Evolutionary conservation across 2,888 invertebrate genomes (phyloP).

Genomic region (Tetranychus truncatus): DNA sequence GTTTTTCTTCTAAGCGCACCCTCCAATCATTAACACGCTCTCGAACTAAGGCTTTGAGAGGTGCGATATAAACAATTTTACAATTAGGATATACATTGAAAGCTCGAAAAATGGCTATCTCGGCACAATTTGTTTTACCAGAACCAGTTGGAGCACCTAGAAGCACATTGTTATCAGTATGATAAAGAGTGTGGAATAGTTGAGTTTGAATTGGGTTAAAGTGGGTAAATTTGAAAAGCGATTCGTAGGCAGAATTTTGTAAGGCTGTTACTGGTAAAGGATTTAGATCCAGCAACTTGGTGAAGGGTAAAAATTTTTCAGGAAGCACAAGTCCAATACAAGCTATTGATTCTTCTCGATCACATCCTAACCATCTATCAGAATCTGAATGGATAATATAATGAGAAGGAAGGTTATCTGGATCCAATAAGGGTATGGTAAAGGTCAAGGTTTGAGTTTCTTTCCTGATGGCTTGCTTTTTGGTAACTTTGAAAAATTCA

Average conservation of each 20-base stretch:
- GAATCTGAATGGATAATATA: constrained; percentile 72
- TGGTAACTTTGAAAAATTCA: constrained; percentile 67
- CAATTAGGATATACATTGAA: constrained; percentile 55
- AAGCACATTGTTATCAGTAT: constrained; percentile 78
- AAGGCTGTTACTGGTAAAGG: constrained; percentile 71
- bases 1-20: constrained; percentile 48
- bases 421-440: constrained; percentile 73
- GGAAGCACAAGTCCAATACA: constrained; percentile 30
- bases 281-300: constrained; percentile 56
- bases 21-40: constrained; percentile 94
- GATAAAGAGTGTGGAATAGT: constrained; percentile 85
- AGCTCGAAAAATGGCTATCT: constrained; percentile 84
- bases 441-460: constrained; percentile 71
- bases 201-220: constrained; percentile 98
- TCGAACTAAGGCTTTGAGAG: constrained; percentile 86
- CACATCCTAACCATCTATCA: constrained; percentile 58
- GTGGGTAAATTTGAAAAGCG: constrained; percentile 70
- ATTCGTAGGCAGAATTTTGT: constrained; percentile 53
- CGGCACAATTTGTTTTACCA: constrained; percentile 95
- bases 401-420: constrained; percentile 54
- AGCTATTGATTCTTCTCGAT: constrained; percentile 36
- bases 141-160: constrained; percentile 90
- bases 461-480: constrained; percentile 51
- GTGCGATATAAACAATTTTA: constrained; percentile 84
- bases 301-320: constrained; percentile 19